Evolutionary conservation across 30 jellyfish, hydroid and myxozoan genomes (phyloP), one percentile per base, ranked within the genome.

Genomic region (Aurelia sp.): DNA sequence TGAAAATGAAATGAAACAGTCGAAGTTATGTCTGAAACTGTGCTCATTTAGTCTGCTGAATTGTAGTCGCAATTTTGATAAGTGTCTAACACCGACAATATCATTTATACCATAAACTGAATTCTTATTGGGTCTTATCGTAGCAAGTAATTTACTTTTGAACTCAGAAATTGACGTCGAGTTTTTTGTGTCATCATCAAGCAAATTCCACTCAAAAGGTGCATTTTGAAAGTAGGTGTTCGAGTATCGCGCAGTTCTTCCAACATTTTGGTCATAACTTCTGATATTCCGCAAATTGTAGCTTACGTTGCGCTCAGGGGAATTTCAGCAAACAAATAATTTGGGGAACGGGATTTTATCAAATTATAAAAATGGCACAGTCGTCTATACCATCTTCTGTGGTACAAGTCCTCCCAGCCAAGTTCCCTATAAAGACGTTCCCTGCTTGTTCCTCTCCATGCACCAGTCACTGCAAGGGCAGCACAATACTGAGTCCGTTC

Each of bases 181-280:
- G 47, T 48, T 69, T 82, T 53, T 67, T 19, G 65, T 69, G 19
- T 69, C 85, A 20, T 82, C 85, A 53, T 71, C 84, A 5, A 82
- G 76, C 67, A 81, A 68, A 66, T 81, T 81, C 84, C 92, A 82
- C 67, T 82, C 85, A 51, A 67, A 82, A 27, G 65, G 81, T n/a
- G 72, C 74, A 74, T 74, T 74, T 20, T 74, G 86, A 74, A 74
- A 74, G 50, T 74, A 44, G 48, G 82, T 71, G 48, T 71, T 71
- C 38, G 82, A 71, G 48, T 18, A 71, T 18, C 82, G 82, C 38
- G 53, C 60, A 11, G 86, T 74, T 74, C 86, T 74, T 20, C 62
- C 86, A 74, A 6, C 72, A 74, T 74, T 30, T 74, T 20, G 53
- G 53, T 74, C 86, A 74, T 44, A 74, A 48, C 50, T 58, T 58